A percentile compares a stretch with the other conserved stretches of the same genome.
Evolutionary conservation across 2,113 vertebrate species (phyloP).

Genomic region (human (Homo sapiens)): DNA sequence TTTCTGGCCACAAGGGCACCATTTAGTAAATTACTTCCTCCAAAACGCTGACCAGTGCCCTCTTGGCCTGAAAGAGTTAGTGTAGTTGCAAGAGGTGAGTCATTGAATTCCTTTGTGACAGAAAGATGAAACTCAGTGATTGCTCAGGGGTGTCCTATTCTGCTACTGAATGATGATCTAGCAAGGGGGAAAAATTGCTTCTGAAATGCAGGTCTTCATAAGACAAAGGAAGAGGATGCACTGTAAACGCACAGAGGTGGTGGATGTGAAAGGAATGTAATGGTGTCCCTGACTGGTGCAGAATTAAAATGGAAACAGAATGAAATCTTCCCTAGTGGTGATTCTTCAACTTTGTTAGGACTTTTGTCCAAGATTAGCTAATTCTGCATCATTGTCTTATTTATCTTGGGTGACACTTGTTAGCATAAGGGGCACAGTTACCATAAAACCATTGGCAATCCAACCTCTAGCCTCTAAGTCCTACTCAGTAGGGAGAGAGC

Average conservation of each 20-base stretch:
- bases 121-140: conserved; percentile 61
- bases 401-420: neutral
- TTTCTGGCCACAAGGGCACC: conserved; percentile 45
- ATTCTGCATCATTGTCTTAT: neutral
- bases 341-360: conserved; percentile 1
- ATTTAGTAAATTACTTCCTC: conserved; percentile 60
- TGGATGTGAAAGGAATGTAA: neutral
- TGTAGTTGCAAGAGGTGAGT: conserved; percentile 39
- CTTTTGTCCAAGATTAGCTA: conserved; percentile 24
- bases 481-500: neutral
- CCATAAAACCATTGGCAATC: neutral
- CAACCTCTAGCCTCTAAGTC: neutral
- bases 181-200: neutral
- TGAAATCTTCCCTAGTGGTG: neutral
- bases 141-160: conserved; percentile 56
- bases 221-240: conserved; percentile 36
- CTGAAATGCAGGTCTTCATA: conserved; percentile 9
- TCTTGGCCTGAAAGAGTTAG: conserved; percentile 60
- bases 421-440: neutral
- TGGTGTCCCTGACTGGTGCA: neutral
- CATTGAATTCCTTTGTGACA: conserved; percentile 53
- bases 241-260: neutral
- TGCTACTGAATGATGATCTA: conserved; percentile 58
- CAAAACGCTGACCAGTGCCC: conserved; percentile 31
- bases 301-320: conserved; percentile 50